A percentile compares a stretch with the other conserved stretches of the same genome.
Conservation (phyloP, 2,797 vertebrate species). For the Pristis pectinata region DNA sequence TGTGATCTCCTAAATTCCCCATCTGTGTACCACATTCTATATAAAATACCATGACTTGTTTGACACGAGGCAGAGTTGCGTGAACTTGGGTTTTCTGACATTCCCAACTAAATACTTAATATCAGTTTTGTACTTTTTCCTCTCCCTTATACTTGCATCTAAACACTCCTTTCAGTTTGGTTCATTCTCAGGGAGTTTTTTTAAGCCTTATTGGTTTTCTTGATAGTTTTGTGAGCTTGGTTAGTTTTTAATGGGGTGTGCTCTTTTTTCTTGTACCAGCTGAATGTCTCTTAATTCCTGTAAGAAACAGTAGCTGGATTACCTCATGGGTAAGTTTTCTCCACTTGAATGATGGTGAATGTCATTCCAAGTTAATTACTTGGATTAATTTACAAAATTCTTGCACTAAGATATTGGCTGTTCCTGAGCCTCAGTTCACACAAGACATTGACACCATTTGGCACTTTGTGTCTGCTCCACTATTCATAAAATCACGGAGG, state of each 20-base stretch:
- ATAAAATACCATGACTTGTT: neutral
- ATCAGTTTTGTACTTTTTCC: neutral
- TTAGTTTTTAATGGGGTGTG: neutral
- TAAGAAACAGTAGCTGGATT: neutral
- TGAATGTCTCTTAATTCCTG: neutral
- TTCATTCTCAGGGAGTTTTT: neutral
- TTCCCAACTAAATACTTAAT: neutral
- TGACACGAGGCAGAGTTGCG: neutral
- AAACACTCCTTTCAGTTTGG: neutral
- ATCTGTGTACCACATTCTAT: neutral
- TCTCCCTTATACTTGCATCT: neutral
- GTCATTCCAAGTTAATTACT: neutral
- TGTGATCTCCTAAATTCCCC: neutral
- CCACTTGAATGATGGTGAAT: neutral
- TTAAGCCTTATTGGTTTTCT: neutral
- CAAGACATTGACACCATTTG: too few species aligned
- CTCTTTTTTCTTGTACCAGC: neutral
- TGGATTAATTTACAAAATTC: neutral
- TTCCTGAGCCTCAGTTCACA: too few species aligned
- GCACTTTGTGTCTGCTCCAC: too few species aligned
- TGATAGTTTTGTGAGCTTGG: neutral
- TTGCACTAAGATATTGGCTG: too few species aligned
- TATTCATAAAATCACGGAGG: too few species aligned
- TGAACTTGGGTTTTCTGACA: neutral
- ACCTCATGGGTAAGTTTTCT: neutral